Conservation (phyloP, 1,140 invertebrate genomes). For the Colletes gigas region DNA sequence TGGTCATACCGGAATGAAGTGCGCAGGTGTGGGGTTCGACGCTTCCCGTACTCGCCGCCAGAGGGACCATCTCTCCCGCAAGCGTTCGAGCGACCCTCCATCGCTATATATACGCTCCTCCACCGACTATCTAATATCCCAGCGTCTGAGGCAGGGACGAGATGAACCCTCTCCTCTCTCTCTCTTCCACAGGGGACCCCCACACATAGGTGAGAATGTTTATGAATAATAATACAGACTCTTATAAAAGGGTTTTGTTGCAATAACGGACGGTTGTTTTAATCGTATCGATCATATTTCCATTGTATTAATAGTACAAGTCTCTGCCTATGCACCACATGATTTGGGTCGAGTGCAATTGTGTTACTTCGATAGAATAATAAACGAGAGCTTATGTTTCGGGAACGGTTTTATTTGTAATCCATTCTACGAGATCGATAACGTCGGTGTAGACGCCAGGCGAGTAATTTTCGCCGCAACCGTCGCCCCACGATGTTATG, state of each 20-base stretch:
- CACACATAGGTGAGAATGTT: too few species aligned
- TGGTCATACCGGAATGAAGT: constrained; percentile 19
- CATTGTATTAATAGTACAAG: not conserved
- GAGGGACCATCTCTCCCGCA: too few species aligned
- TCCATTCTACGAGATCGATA: constrained; percentile 74
- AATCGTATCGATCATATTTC: too few species aligned
- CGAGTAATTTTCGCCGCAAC: constrained; percentile 81
- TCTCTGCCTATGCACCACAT: not conserved
- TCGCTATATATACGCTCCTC: too few species aligned
- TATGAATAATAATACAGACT: not conserved
- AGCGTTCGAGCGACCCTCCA: too few species aligned
- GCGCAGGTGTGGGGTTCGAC: too few species aligned
- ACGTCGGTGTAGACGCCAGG: constrained; percentile 85
- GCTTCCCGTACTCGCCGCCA: too few species aligned
- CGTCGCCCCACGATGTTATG: constrained; percentile 84
- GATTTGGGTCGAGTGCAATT: not conserved
- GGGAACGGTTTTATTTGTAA: constrained; percentile 32
- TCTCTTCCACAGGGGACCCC: too few species aligned
- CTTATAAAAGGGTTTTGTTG: not conserved
- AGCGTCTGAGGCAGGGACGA: too few species aligned
- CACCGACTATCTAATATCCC: too few species aligned
- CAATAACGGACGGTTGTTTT: too few species aligned
- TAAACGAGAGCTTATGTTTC: not conserved
- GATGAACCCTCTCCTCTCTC: too few species aligned
- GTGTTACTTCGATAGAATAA: constrained; percentile 4